These are phyloP conservation scores for Percina caprodes DNA, from an alignment of 2,113 vertebrate species.

Conservation along the genomic window DNA sequence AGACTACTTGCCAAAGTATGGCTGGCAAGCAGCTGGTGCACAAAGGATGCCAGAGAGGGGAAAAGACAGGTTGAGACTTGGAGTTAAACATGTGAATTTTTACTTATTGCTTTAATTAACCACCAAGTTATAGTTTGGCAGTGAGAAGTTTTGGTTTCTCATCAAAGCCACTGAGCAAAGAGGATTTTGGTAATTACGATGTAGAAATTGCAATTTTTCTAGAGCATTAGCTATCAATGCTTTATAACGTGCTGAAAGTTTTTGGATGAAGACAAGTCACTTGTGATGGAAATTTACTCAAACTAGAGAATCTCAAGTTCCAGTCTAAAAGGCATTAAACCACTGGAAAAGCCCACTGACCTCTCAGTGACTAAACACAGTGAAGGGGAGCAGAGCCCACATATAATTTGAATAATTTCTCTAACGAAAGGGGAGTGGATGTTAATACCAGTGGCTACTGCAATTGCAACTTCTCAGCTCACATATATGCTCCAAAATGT, in stretches of 20 bases:
- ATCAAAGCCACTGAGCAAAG: slow-evolving; percentile 30
- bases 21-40: slow-evolving; percentile 65
- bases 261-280: slow-evolving; percentile 9
- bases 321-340: slow-evolving; percentile 33
- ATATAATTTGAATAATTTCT: slow-evolving; percentile 43
- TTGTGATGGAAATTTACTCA: slow-evolving; percentile 36
- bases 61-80: slow-evolving; percentile 31
- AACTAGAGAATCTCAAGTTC: slow-evolving; percentile 30
- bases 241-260: background rate
- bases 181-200: slow-evolving; percentile 5
- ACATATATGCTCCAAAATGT: slow-evolving; percentile 5
- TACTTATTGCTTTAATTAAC: slow-evolving; percentile 40
- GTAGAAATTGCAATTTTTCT: background rate
- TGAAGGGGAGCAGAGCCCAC: slow-evolving; percentile 28
- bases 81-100: slow-evolving; percentile 39
- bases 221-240: background rate
- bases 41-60: slow-evolving; percentile 41
- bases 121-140: slow-evolving; percentile 4
- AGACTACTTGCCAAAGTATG: slow-evolving; percentile 53
- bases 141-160: background rate
- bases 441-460: slow-evolving; percentile 17
- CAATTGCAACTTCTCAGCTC: background rate
- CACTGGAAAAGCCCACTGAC: slow-evolving; percentile 38
- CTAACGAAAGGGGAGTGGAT: slow-evolving; percentile 32
- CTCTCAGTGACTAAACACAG: slow-evolving; percentile 35